These are phyloP conservation scores for Drosophila ohnishii DNA, from an alignment of 1,140 invertebrate species.

Conservation along the genomic window DNA sequence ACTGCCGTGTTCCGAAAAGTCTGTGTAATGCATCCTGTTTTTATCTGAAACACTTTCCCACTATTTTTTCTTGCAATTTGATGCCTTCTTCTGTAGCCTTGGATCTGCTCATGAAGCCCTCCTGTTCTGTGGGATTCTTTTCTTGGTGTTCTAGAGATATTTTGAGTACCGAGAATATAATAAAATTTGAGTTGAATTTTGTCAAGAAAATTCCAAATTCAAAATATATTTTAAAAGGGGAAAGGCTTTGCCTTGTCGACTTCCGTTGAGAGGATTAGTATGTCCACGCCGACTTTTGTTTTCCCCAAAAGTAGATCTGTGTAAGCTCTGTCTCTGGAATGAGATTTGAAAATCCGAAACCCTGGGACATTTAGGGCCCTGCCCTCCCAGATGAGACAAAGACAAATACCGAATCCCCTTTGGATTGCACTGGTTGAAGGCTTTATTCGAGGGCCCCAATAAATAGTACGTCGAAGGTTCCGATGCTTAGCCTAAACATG, in stretches of 20 bases:
- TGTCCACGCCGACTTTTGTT: conserved; percentile 17
- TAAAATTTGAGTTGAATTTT: conserved; percentile 38
- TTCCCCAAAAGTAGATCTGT: conserved; percentile 3
- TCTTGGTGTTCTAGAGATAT: conserved; percentile 3
- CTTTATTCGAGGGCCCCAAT: conserved; percentile 35
- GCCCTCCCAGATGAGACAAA: neutral
- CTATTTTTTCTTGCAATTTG: no score
- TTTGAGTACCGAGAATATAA: conserved; percentile 21
- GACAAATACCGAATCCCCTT: neutral
- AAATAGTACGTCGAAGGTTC: conserved; percentile 39
- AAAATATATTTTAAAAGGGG: neutral
- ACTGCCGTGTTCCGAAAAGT: conserved; percentile 8
- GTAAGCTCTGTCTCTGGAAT: neutral
- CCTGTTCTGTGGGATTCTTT: neutral
- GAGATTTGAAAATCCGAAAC: neutral
- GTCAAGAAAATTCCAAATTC: conserved; percentile 3
- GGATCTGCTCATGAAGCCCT: neutral
- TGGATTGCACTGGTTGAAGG: conserved; percentile 39
- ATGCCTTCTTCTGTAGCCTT: neutral
- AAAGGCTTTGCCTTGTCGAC: neutral
- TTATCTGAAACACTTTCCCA: neutral
- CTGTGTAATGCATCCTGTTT: conserved; percentile 26
- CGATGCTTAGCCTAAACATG: conserved; percentile 25
- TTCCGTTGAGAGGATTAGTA: conserved; percentile 8
- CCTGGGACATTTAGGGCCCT: neutral